Base-by-base conservation (phyloP, 2,888 invertebrate genomes). In the Dastarcus helophoroides region DNA sequence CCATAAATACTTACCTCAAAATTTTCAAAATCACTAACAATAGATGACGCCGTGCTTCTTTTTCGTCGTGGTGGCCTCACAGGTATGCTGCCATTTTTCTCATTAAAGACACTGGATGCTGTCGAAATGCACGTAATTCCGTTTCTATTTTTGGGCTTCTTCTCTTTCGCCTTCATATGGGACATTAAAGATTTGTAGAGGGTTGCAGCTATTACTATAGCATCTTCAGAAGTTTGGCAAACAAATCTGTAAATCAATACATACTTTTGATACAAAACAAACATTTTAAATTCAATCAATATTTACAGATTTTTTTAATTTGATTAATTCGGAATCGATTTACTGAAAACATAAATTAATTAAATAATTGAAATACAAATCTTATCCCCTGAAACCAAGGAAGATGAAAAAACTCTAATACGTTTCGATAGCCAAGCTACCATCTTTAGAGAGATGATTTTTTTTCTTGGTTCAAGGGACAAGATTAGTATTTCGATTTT, bases 191-290 rank as follows among this genome's bases (percentile, higher is more conserved):
- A 85, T 62, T 88, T 83, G 63, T 90, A 90, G 43, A 90, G 67
- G 39, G 88, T 89, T 26, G 89, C 89, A 8, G 90, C 90, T 47
- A 90, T 84, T 1, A 88, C 85, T 21, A 90, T 82, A 39, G 90
- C 89, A 60, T 90, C 89, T 63, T 89, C 88, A 16, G 86, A 80
- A 48, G 80, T 80, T 59, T 80, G 79, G 61, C 89, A 90, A 46
- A 86, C 81, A 62, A 89, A 90, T 25, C 54, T 54, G 32, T 6
- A 30, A 17, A n/a, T 17, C 6, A 31, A 30, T 11, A 21, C n/a
- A n/a, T n/a, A n/a, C n/a, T n/a, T n/a, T n/a, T n/a, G n/a, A 9
- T 1, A 5, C 8, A 16, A 16, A 12, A 27, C n/a, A 14, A 16
- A 27, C 2, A 2, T 12, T 12, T 4, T 12, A 11, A 27, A n/a